Conservation (phyloP, 2,888 invertebrate genomes). For the Drosophila mimica region DNA sequence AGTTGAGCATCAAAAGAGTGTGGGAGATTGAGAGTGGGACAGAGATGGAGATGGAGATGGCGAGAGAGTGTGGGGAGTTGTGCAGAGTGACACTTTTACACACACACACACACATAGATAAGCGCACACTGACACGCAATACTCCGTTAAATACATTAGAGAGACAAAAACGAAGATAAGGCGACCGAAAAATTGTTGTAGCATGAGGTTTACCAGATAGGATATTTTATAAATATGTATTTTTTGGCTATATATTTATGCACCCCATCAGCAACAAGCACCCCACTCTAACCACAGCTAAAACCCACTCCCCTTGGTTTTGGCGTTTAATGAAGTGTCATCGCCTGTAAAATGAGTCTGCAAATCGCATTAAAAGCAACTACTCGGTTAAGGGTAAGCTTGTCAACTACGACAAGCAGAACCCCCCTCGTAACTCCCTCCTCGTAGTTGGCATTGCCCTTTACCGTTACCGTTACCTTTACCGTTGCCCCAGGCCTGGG, state of each 20-base stretch:
- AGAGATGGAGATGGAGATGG: constrained; percentile 7
- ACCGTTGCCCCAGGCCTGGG: constrained; percentile 35
- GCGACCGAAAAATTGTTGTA: constrained; percentile 31
- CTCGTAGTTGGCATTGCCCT: background rate
- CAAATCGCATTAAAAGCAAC: constrained; percentile 78
- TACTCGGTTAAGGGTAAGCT: constrained; percentile 72
- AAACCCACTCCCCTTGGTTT: constrained; percentile 53
- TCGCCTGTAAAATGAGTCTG: constrained; percentile 82
- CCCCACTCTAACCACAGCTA: constrained; percentile 24
- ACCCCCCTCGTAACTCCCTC: constrained; percentile 10
- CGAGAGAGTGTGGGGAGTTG: constrained; percentile 11
- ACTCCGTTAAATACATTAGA: constrained; percentile 57
- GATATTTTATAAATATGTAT: constrained; percentile 74
- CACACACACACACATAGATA: constrained; percentile 5
- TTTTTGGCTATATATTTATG: constrained; percentile 72
- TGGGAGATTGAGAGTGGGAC: background rate
- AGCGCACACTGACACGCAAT: constrained; percentile 17
- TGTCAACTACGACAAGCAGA: constrained; percentile 51
- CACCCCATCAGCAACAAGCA: constrained; percentile 59
- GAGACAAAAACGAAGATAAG: constrained; percentile 54
- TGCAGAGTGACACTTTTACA: constrained; percentile 27
- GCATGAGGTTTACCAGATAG: constrained; percentile 58
- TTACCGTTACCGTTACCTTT: constrained; percentile 8
- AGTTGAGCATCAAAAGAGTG: background rate
- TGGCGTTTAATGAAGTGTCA: constrained; percentile 81